A percentile compares a stretch with the other conserved stretches of the same genome.
Evolutionary conservation across 2,888 invertebrate genomes (phyloP).

Genomic region (Doris montereyensis): DNA sequence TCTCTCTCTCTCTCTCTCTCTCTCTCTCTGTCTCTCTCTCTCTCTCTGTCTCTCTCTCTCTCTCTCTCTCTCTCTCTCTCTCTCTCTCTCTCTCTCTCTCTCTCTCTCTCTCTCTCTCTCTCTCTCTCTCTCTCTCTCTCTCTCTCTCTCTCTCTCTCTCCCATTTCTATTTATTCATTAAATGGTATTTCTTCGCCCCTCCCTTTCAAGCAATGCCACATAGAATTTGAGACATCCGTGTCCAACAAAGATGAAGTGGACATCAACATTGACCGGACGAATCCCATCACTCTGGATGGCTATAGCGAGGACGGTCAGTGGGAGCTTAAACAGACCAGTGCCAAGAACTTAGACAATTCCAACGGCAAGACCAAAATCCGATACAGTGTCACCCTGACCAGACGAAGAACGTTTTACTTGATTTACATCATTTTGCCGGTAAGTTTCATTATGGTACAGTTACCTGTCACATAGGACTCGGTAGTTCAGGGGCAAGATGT

Average conservation of each 20-base stretch:
- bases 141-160: no score
- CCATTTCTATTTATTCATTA: no score
- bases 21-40: conserved; percentile 4
- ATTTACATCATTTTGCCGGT: conserved; percentile 44
- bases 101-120: no score
- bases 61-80: not conserved
- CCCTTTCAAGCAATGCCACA: conserved; percentile 41
- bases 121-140: no score
- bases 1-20: not conserved
- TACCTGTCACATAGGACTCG: no score
- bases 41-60: not conserved
- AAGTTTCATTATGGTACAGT: conserved; percentile 13
- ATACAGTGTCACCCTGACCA: conserved; percentile 23
- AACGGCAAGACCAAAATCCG: conserved; percentile 8
- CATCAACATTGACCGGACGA: conserved; percentile 25
- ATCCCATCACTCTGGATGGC: conserved; percentile 3
- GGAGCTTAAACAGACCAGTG: conserved; percentile 23
- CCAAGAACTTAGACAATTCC: not conserved
- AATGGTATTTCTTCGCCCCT: no score
- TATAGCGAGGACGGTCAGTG: conserved; percentile 40
- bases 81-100: no score
- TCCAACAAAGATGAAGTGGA: conserved; percentile 43
- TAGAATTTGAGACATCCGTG: conserved; percentile 27
- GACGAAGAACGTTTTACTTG: conserved; percentile 38
- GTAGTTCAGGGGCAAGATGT: no score